A percentile compares a stretch with the other conserved stretches of the same genome.
Evolutionary conservation across 2,113 vertebrate genomes (phyloP).

Genomic region (Candoia aspera): DNA sequence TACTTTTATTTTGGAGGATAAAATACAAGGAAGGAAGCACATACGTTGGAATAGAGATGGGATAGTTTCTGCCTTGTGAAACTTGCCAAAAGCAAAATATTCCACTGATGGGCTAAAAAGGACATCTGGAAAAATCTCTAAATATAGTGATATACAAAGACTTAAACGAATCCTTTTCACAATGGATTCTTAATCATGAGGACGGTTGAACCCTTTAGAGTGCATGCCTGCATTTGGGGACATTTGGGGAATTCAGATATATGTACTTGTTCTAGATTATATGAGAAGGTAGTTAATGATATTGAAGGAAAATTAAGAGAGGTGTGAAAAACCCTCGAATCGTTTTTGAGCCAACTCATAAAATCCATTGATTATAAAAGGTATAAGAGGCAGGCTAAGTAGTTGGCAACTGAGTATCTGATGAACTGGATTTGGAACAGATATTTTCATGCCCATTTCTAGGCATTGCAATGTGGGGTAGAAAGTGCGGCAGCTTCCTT

Average conservation of each 20-base stretch:
- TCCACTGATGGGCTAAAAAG: too few species aligned
- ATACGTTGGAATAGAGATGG: too few species aligned
- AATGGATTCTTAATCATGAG: neutral
- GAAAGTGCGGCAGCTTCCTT: too few species aligned
- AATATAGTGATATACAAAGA: neutral
- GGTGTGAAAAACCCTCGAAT: neutral
- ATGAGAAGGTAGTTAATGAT: neutral
- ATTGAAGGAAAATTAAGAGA: neutral
- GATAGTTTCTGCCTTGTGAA: too few species aligned
- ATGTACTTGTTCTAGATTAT: neutral
- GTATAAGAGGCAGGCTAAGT: neutral
- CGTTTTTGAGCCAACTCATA: neutral
- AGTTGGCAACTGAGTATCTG: too few species aligned
- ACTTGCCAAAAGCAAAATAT: too few species aligned
- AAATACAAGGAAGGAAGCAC: too few species aligned
- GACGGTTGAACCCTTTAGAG: neutral
- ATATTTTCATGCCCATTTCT: neutral
- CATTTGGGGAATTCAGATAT: neutral
- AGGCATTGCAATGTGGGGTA: too few species aligned
- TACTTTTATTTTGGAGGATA: too few species aligned
- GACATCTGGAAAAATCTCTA: neutral
- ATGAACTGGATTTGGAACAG: neutral
- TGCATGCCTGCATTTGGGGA: neutral
- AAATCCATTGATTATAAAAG: neutral
- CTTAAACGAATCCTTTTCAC: neutral